Conservation (phyloP, 2,797 vertebrate species). For the Tapirus indicus region DNA sequence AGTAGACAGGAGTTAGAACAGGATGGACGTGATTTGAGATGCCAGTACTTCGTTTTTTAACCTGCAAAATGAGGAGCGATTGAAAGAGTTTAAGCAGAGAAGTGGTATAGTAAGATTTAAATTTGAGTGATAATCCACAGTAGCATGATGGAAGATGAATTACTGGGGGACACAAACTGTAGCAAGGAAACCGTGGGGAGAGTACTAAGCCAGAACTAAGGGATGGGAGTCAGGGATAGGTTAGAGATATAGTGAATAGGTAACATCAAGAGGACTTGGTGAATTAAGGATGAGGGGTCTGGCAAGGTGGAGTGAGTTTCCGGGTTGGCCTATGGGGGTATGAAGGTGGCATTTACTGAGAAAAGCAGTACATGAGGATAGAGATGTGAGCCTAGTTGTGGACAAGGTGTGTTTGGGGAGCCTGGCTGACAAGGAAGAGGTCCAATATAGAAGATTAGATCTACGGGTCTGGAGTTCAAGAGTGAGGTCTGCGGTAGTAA, state of each 20-base stretch:
- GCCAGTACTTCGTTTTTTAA: neutral
- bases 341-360: neutral
- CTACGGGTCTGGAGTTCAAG: neutral
- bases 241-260: neutral
- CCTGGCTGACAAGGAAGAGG: neutral
- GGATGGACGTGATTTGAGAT: neutral
- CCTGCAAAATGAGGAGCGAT: neutral
- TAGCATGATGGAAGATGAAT: neutral
- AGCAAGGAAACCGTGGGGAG: neutral
- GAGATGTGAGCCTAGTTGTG: neutral
- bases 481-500: neutral
- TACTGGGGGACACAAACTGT: neutral
- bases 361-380: neutral
- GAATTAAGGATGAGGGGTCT: neutral
- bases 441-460: neutral
- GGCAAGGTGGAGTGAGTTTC: neutral
- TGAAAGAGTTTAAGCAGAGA: neutral
- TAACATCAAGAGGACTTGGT: neutral
- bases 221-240: neutral
- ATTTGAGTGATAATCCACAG: neutral
- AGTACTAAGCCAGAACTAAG: neutral
- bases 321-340: neutral
- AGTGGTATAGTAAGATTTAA: neutral
- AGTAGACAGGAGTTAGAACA: neutral
- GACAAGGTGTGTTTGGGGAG: neutral